Base-by-base conservation (phyloP, 2,888 invertebrate species). In the Physocephala rufipes region DNA sequence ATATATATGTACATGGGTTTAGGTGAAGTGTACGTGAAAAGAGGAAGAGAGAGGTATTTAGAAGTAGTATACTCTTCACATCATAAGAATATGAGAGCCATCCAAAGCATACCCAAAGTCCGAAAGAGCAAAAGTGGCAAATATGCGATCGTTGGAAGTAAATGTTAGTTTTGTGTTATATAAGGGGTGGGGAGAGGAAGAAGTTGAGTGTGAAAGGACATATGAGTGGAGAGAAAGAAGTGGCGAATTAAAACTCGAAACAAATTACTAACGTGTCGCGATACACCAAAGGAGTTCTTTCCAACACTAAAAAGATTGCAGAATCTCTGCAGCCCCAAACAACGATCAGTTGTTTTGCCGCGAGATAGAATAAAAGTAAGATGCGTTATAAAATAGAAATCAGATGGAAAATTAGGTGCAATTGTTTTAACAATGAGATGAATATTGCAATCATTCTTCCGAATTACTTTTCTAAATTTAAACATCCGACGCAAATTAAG, bases 261-360 rank as follows among this genome's bases (percentile, higher is more conserved):
- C 73, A 72, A 71, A 70, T 26, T 16, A n/a, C 49, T 67, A 45
- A 47, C 61, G 7, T 58, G 24, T 9, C 2, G 28, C 49, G 19
- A 36, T 49, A 67, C 72, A 65, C 71, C 73, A 74, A 72, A 66
- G 70, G 62, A 72, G 70, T 70, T 65, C 72, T 69, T n/a, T 70
- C 72, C 36, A 36, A 4, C 66, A 63, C 67, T 30, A 68, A 67
- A 58, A 16, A 15, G 13, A 63, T 43, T 53, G 21, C 24, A n/a
- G 47, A 45, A 30, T 66, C 66, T 65, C 65, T 51, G 47, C 26
- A 30, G 28, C 36, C 9, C 9, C 36, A 36, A 36, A 36, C 36
- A 36, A 36, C 36, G 36, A 36, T 36, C 36, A 36, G 36, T 36
- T 36, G 36, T 9, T 4, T 36, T 36, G 36, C 36, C n/a, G n/a